Evolutionary conservation across 2,797 vertebrate genomes (phyloP).

Genomic region (Pachyuromys duprasi): DNA sequence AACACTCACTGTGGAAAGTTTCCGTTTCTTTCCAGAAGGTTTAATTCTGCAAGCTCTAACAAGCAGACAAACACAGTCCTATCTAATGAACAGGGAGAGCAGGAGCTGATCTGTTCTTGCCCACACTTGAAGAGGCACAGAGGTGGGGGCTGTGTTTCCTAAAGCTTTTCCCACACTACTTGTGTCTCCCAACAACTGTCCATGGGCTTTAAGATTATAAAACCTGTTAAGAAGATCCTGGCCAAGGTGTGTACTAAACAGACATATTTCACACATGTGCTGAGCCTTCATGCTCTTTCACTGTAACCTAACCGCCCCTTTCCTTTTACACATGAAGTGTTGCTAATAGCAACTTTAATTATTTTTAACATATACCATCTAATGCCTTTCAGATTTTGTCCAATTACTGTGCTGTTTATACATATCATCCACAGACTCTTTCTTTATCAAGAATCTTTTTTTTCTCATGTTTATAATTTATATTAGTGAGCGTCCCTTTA

Average conservation of each 20-base stretch:
- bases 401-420: not conserved
- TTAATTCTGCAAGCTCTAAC: not conserved
- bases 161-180: too few relatives aligned
- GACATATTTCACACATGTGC: not conserved
- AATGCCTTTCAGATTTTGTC: constrained; percentile 18
- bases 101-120: not conserved
- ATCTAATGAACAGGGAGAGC: not conserved
- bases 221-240: not conserved
- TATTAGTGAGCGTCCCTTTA: constrained; percentile 26
- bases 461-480: constrained; percentile 45
- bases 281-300: too few relatives aligned
- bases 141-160: too few relatives aligned
- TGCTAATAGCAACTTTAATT: too few relatives aligned
- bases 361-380: not conserved
- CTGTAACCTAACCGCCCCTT: too few relatives aligned
- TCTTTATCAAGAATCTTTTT: not conserved
- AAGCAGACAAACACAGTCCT: constrained; percentile 12
- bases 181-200: not conserved
- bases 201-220: not conserved
- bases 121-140: too few relatives aligned
- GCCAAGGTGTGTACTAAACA: not conserved
- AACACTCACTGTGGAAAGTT: constrained; percentile 48
- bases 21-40: constrained; percentile 48
- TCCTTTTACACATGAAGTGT: not conserved
- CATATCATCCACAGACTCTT: not conserved